Base-by-base conservation (phyloP, 2,888 invertebrate species). In the Chouioia cunea region DNA sequence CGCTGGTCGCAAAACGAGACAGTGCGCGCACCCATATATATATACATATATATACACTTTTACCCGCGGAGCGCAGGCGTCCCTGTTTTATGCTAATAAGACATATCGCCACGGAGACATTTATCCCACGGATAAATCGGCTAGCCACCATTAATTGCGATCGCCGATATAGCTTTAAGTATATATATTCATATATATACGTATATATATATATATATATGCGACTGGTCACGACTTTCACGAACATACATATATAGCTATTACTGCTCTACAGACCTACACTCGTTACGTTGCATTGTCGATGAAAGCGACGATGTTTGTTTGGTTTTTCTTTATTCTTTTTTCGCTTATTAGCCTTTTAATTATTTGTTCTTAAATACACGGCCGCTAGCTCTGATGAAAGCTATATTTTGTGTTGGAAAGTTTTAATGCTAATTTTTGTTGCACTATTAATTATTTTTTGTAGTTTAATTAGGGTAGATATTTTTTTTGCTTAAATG, bases 121-220 rank as follows among this genome's bases (percentile, higher is more conserved):
- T 79, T 81, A 81, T 81, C 80, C 79, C 81, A 79, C 79, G 80
- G n/a, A 80, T 78, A 77, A 73, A 70, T 78, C 76, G 74, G 75
- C 36, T 36, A 76, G 69, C 68, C 76, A 75, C 77, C 78, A 78
- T 81, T 81, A 80, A 81, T 81, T 80, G 77, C 79, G 73, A 78
- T 77, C 77, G 78, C 75, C 74, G 76, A 73, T 75, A 75, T 77
- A 77, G 71, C 70, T 69, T 62, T 67, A 65, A 56, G 59, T 71
- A 57, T 20, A 22, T 22, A 8, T 10, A 52, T n/a, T n/a, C 52
- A 52, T 18, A 3, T 18, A 54, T 44, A 22, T 18, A 44, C 15
- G 43, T 23, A 36, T n/a, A 14, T 4, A 16, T 14, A 36, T 6
- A 6, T 16, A 10, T 46, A 14, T 23, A 20, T 52, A 60, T 62